These are phyloP conservation scores for Benthosema pterotum DNA, from an alignment of 2,797 vertebrate genomes.

Conservation along the genomic window DNA sequence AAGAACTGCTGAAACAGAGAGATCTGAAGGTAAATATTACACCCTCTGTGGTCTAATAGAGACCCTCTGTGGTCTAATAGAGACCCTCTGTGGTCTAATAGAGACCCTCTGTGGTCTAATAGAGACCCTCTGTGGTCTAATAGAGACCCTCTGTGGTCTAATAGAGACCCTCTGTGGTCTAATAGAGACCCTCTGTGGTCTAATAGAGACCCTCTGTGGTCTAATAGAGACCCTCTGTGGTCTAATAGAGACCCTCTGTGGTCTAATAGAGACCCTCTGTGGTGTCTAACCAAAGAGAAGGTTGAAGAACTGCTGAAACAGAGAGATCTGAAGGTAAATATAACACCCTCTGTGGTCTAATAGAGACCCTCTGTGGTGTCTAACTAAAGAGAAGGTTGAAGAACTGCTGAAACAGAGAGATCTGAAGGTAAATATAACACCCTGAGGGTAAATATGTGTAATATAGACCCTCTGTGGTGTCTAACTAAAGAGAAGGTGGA, in stretches of 20 bases:
- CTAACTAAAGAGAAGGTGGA: constrained; percentile 98
- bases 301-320: constrained; percentile 96
- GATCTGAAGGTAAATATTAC: constrained; percentile 87
- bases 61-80: constrained; percentile 94
- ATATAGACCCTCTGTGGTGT: constrained; percentile 96
- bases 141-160: constrained; percentile 94
- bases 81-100: constrained; percentile 94
- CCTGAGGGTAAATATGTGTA: too few species aligned
- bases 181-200: constrained; percentile 94
- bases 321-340: constrained; percentile 90
- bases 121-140: constrained; percentile 94
- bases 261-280: too few species aligned
- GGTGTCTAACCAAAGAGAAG: constrained; percentile 97
- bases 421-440: constrained; percentile 83
- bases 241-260: constrained; percentile 93
- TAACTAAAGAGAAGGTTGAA: constrained; percentile 97
- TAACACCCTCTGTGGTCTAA: too few species aligned
- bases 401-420: constrained; percentile 95
- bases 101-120: constrained; percentile 94
- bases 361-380: constrained; percentile 96
- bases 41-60: constrained; percentile 94
- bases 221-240: constrained; percentile 92
- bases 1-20: constrained; percentile 93
- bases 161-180: constrained; percentile 94
- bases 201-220: constrained; percentile 94